phyloP scores from a whole-genome alignment of 2,888 invertebrate species.

The Orthonevra nobilis region DNA sequence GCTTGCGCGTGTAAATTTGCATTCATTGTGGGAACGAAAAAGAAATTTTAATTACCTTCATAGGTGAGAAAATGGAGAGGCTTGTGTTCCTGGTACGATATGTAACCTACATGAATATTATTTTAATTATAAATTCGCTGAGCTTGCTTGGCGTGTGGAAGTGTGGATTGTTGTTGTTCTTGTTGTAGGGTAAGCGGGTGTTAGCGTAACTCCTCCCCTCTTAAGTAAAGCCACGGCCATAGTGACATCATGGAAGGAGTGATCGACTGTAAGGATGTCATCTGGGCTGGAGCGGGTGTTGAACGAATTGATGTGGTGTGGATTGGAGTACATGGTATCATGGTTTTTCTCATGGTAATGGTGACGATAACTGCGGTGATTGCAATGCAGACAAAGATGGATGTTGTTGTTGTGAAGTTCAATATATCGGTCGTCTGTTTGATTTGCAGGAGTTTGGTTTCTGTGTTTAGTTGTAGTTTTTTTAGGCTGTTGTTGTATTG shows the following conservation, averaged over 20 bases:
- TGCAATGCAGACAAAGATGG: neutral
- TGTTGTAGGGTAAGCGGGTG: neutral
- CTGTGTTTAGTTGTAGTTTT: conserved; percentile 2
- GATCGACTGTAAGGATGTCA: neutral
- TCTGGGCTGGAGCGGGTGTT: neutral
- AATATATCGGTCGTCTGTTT: neutral
- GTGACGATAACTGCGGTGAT: neutral
- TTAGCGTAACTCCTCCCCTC: conserved; percentile 1
- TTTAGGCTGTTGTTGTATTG: neutral
- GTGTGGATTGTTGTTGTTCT: no score
- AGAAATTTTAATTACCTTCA: no score
- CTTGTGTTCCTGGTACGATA: no score
- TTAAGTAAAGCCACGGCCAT: conserved; percentile 1
- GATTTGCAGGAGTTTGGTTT: neutral
- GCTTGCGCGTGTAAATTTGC: no score
- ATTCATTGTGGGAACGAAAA: no score
- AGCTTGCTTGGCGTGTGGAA: no score
- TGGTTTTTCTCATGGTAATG: neutral
- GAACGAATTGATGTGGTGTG: neutral
- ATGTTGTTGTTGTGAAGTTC: neutral
- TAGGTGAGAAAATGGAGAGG: no score
- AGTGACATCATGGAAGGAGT: neutral
- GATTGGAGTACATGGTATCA: neutral
- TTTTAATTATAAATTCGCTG: no score
- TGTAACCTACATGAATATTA: no score